Base-by-base conservation (phyloP, 2,113 vertebrate genomes). In the Takifugu flavidus region DNA sequence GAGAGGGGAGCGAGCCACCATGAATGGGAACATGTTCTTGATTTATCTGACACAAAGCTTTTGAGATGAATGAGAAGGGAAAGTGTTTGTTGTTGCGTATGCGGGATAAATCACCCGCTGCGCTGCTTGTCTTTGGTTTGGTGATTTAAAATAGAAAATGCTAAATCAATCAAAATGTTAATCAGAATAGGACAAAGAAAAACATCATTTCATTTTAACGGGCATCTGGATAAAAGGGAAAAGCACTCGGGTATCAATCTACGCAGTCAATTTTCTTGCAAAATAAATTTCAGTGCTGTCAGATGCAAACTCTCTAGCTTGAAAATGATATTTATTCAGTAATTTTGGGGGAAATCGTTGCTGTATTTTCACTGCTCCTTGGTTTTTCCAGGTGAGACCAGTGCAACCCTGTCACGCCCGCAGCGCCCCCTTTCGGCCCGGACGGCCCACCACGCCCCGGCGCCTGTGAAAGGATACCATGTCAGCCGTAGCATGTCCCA, bases 381-480 rank as follows among this genome's bases (percentile, higher is more conserved):
- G 73, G 25, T 25, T 80, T 34, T 46, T 70, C 5, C 65, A 92
- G 91, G 87, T 92, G 87, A 92, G 73, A 81, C 77, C 54, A 50
- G 79, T 78, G 81, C 88, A 91, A 72, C 88, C 91, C 90, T 91
- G 89, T 92, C 90, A 67, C 91, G 90, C 83, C 88, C 88, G 83
- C 91, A 91, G 83, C 89, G 90, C 87, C 90, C 90, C 84, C 91
- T 91, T 80, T 91, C 91, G 76, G 91, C 90, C 90, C 88, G 89
- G 87, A 84, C 88, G 80, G 89, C 90, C 72, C 91, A 90, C 78
- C 90, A 93, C 87, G 95, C 90, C 91, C 92, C 91, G 78, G 89
- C 89, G 79, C 89, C 91, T 84, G 94, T 95, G 92, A 98, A 94
- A 92, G 93, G 95, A 88, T 97, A 98, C 89, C 95, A 98, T 94